Base-by-base conservation (phyloP, 1,140 invertebrate genomes). In the Kradibia gibbosae region DNA sequence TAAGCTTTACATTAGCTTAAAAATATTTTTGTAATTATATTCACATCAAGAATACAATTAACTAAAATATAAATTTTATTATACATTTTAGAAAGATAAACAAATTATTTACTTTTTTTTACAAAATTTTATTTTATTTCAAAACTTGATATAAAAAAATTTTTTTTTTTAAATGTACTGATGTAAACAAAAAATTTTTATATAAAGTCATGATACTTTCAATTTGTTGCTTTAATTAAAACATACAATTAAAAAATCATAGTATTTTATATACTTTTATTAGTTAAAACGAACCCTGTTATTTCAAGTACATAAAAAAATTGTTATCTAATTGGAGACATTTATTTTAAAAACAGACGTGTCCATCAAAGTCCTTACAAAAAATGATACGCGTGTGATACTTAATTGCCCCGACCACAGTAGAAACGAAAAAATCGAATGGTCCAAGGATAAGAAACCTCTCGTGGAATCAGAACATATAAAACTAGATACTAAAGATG, bases 321-420 rank as follows among this genome's bases (percentile, higher is more conserved):
- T 13, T 67, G 1, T 20, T 5, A 39, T 39, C 34, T 67, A 67
- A 67, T 15, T 39, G 39, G 34, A 36, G 39, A 55, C 20, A 45
- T 74, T 48, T 74, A 55, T 36, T 60, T 60, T n/a, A 53, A 65
- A n/a, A n/a, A 48, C 79, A 87, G 86, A 78, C 53, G 84, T 83
- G 60, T 82, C 74, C 55, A 82, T 86, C 70, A 85, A 84, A 73
- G 84, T 86, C 20, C 28, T 86, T 31, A 72, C 83, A 25, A 85
- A 84, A 36, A 83, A 85, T 28, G 84, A 87, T 20, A 84, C 81
- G 17, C 78, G 75, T 11, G 28, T 85, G n/a, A 82, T 53, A 0
- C 82, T 87, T 11, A 83, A 85, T 28, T 86, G 85, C 50, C 67
- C 57, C 13, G 78, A 76, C 0, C 62, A 53, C 34, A 28, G 31